Evolutionary conservation across 2,797 vertebrate genomes (phyloP), one percentile per base, ranked within the genome.

Genomic region (Chelonia mydas): DNA sequence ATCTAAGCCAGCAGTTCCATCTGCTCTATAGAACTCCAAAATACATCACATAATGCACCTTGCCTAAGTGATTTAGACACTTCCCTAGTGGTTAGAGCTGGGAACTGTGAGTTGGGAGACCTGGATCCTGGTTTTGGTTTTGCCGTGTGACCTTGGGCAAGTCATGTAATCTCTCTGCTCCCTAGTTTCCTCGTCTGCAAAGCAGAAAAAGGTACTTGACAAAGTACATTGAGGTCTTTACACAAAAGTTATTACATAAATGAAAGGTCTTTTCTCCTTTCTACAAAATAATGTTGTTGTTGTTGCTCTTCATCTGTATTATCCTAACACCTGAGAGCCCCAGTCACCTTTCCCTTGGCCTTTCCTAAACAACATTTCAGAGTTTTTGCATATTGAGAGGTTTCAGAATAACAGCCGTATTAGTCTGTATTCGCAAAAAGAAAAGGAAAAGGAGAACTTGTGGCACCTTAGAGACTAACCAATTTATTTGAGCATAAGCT

Each of bases 291-390:
- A 33, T 33, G 59, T 61, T 65, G 8, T 65, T 61, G 8, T 65
- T n/a, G 31, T n/a, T 68, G 33, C 33, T n/a, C 9, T 68, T 37
- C 37, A 68, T 68, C 19, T 68, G 61, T 37, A 19, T 68, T 68
- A 19, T 68, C 61, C 61, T 68, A 68, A 37, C 17, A 10, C 33
- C 31, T 61, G 31, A 6, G 31, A 61, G 61, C 33, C 61, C 57
- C 33, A 31, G 47, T 1, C 1, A 2, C 11, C 74, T 54, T 74
- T 2, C 21, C 80, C 65, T 6, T 51, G 84, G 54, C 82, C 79
- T 84, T 51, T 41, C 37, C 84, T 9, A 11, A 0, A 0, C 2
- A 0, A 1, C 11, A 0, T 6, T 8, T 27, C 74, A 27, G 78
- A 2, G n/a, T 17, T 47, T 51, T 79, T 81, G 55, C n/a, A 25